Conservation (phyloP, 2,113 vertebrate genomes). For the Leptodactylus fuscus region DNA sequence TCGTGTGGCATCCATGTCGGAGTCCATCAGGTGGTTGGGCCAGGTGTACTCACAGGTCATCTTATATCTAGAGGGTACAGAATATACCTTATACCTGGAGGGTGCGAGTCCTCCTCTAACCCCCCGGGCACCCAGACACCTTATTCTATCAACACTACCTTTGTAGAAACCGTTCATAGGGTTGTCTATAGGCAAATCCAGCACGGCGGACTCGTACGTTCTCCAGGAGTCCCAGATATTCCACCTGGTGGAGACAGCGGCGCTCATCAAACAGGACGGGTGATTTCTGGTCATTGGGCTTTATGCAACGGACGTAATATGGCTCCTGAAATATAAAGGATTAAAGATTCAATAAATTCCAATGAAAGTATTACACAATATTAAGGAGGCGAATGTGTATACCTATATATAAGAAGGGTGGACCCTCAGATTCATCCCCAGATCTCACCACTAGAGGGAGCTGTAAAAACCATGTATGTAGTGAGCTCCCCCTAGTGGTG, state of each 20-base stretch:
- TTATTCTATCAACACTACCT: too few species aligned
- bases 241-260: conserved; percentile 88
- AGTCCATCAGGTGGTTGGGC: conserved; percentile 91
- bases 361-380: too few species aligned
- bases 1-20: conserved; percentile 81
- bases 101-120: too few species aligned
- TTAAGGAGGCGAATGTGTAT: too few species aligned
- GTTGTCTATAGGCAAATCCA: conserved; percentile 91
- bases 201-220: conserved; percentile 91
- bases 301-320: conserved; percentile 92
- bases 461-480: too few species aligned
- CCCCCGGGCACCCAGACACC: too few species aligned
- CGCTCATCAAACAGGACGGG: conserved; percentile 78
- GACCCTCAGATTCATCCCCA: too few species aligned
- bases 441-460: too few species aligned
- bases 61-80: conserved; percentile 81
- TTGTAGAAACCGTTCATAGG: conserved; percentile 86
- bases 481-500: too few species aligned
- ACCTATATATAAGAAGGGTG: too few species aligned
- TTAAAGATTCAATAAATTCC: background rate
- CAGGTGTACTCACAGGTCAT: conserved; percentile 98
- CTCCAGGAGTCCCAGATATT: conserved; percentile 91
- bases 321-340: conserved; percentile 79
- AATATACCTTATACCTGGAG: background rate
- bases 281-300: conserved; percentile 90